phyloP scores from a whole-genome alignment of 1,140 invertebrate genomes.

The Bathynomus jamesi region DNA sequence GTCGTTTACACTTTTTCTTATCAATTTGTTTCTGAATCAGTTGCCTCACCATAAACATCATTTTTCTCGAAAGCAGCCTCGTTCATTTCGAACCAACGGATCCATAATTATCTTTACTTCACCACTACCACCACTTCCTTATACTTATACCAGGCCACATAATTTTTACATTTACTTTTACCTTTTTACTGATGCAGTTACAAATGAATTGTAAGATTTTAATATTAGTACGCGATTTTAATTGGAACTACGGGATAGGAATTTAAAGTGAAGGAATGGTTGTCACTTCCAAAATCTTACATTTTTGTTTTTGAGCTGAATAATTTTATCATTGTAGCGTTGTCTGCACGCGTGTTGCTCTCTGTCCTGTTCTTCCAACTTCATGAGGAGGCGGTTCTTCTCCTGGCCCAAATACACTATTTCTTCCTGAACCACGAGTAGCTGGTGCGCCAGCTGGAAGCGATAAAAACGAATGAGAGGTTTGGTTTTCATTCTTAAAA shows the following conservation, averaged over 20 bases:
- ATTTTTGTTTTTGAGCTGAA: neutral
- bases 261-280: neutral
- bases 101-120: neutral
- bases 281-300: too few species aligned
- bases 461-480: neutral
- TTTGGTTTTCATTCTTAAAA: too few species aligned
- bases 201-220: neutral
- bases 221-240: neutral
- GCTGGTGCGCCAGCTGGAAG: neutral
- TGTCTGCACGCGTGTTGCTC: neutral
- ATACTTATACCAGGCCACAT: neutral
- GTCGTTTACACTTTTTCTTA: too few species aligned
- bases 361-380: neutral
- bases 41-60: too few species aligned
- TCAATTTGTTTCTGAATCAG: too few species aligned
- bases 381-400: neutral
- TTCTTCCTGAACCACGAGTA: neutral
- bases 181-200: neutral
- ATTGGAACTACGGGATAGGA: neutral
- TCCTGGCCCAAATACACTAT: neutral
- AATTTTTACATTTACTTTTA: neutral
- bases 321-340: neutral
- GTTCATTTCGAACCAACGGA: too few species aligned
- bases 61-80: too few species aligned
- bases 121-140: neutral